phyloP scores from a whole-genome alignment of 2,888 invertebrate genomes.

The Augochlorella aurata region DNA sequence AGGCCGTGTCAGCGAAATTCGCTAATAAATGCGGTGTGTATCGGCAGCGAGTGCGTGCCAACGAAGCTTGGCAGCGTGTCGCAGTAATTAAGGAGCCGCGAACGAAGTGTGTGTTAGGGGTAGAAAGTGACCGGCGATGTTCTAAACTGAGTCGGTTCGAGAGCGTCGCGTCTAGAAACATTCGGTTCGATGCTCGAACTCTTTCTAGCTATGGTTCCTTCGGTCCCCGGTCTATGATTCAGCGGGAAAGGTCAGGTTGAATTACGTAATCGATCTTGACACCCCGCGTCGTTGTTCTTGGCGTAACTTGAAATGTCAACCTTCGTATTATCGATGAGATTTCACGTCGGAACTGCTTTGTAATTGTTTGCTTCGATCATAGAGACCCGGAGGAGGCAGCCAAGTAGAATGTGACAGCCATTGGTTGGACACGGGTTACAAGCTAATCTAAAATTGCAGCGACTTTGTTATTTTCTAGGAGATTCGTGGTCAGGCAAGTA shows the following conservation, averaged over 20 bases:
- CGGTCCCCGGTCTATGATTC: background rate
- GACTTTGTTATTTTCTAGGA: too few relatives aligned
- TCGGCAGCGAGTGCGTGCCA: constrained; percentile 29
- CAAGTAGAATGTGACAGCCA: too few relatives aligned
- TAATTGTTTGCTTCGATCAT: background rate
- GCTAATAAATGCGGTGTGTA: constrained; percentile 9
- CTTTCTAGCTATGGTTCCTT: background rate
- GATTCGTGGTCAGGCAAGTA: background rate
- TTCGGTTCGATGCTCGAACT: background rate
- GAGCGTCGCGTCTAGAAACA: background rate
- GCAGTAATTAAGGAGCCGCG: constrained; percentile 44
- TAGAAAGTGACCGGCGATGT: background rate
- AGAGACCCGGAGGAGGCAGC: background rate
- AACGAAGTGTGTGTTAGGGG: constrained; percentile 23
- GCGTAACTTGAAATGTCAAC: background rate
- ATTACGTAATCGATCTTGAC: background rate
- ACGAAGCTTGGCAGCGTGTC: constrained; percentile 41
- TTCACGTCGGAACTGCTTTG: background rate
- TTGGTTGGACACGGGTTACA: too few relatives aligned
- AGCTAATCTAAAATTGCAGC: too few relatives aligned
- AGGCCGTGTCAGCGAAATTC: background rate
- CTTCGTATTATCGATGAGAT: background rate
- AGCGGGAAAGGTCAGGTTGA: background rate
- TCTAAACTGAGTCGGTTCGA: background rate
- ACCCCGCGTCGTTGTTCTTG: background rate